These are phyloP conservation scores for Tinea trinotella DNA, from an alignment of 2,888 invertebrate species.

Conservation along the genomic window DNA sequence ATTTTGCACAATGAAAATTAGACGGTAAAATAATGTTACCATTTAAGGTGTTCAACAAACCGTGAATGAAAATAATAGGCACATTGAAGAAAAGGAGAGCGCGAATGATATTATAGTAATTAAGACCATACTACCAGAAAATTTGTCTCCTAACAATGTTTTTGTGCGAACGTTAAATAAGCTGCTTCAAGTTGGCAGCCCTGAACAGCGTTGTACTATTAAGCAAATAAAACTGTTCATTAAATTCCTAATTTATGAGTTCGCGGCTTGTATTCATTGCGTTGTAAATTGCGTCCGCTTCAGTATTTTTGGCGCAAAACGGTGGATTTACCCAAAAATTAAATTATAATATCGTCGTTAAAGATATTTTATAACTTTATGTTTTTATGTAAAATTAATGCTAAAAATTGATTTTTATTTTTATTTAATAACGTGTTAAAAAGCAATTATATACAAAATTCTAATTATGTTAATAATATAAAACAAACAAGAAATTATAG, in stretches of 20 bases:
- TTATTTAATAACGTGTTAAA: slow-evolving; percentile 12
- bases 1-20: slow-evolving; percentile 46
- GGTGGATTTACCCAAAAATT: slow-evolving; percentile 24
- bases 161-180: slow-evolving; percentile 39
- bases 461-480: slow-evolving; percentile 22
- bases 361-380: neutral
- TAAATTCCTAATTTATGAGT: slow-evolving; percentile 43
- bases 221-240: slow-evolving; percentile 37
- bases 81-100: slow-evolving; percentile 33
- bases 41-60: slow-evolving; percentile 51
- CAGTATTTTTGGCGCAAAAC: slow-evolving; percentile 30
- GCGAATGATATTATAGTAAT: slow-evolving; percentile 50
- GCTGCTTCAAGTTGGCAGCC: slow-evolving; percentile 27
- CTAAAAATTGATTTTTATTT: neutral
- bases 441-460: slow-evolving; percentile 21
- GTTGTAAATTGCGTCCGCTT: slow-evolving; percentile 38
- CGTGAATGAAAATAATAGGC: slow-evolving; percentile 50
- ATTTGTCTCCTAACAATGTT: slow-evolving; percentile 47
- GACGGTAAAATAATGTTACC: slow-evolving; percentile 42
- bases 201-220: slow-evolving; percentile 30
- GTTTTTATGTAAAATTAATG: neutral
- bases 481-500: slow-evolving; percentile 25
- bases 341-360: slow-evolving; percentile 22
- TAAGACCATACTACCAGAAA: slow-evolving; percentile 49
- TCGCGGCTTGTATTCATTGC: slow-evolving; percentile 39